Percentiles rank a stretch among this genome's conserved stretches.
phyloP scores from a whole-genome alignment of 2,113 vertebrate species.

The Aepyceros melampus region DNA sequence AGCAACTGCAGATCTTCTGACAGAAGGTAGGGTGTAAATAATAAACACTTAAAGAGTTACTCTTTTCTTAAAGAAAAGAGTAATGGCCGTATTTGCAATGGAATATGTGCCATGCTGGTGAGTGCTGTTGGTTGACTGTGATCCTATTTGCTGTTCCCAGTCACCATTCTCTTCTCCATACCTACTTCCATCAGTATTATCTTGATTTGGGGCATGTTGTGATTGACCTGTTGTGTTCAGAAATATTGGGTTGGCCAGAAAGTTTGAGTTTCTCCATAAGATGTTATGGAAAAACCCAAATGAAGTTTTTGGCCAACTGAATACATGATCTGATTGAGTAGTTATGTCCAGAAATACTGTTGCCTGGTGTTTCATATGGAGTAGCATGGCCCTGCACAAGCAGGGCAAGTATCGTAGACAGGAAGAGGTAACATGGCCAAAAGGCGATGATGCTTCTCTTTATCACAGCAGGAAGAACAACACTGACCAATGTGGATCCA shows the following conservation, averaged over 20 bases:
- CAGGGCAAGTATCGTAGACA: background rate
- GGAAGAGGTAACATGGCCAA: background rate
- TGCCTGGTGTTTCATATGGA: background rate
- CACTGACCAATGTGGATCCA: background rate
- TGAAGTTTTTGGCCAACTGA: background rate
- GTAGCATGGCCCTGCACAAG: background rate
- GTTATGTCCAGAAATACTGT: background rate
- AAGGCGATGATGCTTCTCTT: rapidly evolving
- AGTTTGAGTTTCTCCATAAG: background rate
- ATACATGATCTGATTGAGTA: background rate
- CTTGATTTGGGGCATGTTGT: background rate
- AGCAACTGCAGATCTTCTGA: background rate
- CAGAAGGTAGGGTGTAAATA: background rate
- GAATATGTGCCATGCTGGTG: background rate
- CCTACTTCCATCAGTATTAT: background rate
- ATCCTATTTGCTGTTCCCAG: background rate
- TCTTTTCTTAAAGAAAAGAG: background rate
- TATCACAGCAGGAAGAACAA: background rate
- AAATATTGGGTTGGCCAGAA: background rate
- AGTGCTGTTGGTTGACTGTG: background rate
- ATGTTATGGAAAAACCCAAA: background rate
- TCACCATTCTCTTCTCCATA: background rate
- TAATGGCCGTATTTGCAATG: background rate
- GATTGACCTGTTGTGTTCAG: background rate
- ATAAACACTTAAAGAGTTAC: background rate